phyloP scores from a whole-genome alignment of 2,888 invertebrate species.

The Gymnoscelis rufifasciata region DNA sequence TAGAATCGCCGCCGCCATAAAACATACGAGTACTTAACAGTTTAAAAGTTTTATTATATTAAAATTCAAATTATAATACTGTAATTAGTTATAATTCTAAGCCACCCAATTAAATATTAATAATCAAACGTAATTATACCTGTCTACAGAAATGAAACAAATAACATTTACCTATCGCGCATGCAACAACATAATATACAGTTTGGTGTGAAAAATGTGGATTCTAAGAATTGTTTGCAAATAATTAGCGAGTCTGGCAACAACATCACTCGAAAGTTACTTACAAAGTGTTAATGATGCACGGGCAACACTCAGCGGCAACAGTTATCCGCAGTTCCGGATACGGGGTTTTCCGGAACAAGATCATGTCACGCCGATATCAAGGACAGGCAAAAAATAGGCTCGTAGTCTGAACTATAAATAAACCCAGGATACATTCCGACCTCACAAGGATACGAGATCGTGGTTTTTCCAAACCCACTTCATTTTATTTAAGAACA shows the following conservation, averaged over 20 bases:
- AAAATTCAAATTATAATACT: neutral
- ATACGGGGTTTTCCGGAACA: slow-evolving; percentile 22
- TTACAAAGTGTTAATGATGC: slow-evolving; percentile 22
- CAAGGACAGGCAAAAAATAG: slow-evolving; percentile 19
- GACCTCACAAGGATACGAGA: neutral
- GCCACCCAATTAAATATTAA: too few species aligned
- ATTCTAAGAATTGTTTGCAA: neutral
- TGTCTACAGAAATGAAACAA: too few species aligned
- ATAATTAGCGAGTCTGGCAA: slow-evolving; percentile 22
- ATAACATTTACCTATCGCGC: too few species aligned
- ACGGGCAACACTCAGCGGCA: slow-evolving; percentile 13
- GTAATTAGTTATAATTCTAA: too few species aligned
- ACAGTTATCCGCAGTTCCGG: slow-evolving; percentile 26
- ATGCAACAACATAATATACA: neutral
- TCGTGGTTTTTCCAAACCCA: slow-evolving; percentile 11
- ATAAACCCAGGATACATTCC: slow-evolving; percentile 3
- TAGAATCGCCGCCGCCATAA: too few species aligned
- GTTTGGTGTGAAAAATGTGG: neutral
- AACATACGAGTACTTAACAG: too few species aligned
- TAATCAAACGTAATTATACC: too few species aligned
- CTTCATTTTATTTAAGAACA: neutral
- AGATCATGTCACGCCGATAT: slow-evolving; percentile 17
- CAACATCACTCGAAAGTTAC: slow-evolving; percentile 25
- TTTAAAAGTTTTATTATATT: neutral
- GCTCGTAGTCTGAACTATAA: slow-evolving; percentile 1